A percentile compares a stretch with the other conserved stretches of the same genome.
These are phyloP conservation scores for Plemyria rubiginata DNA, from an alignment of 2,888 invertebrate species.

Conservation along the genomic window DNA sequence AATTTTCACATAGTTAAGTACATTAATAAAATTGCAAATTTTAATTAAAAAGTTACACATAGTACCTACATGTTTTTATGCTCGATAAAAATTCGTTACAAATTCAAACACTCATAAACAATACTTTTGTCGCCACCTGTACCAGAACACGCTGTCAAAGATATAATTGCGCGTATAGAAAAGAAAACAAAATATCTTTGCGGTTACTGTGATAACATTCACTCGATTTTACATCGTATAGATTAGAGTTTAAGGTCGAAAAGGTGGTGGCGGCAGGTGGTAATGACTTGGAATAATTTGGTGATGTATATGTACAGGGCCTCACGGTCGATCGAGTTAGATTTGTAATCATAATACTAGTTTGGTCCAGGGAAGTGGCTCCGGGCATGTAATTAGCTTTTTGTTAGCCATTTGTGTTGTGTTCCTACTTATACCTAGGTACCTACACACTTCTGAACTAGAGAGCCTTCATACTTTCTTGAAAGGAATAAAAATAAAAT, in stretches of 20 bases:
- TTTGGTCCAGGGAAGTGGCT: conserved; percentile 69
- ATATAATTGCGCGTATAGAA: conserved; percentile 80
- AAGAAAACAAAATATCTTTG: conserved; percentile 63
- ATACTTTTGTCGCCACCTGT: conserved; percentile 64
- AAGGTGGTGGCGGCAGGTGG: conserved; percentile 39
- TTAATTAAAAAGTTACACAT: too few relatives aligned
- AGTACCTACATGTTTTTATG: background rate
- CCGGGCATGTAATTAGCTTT: conserved; percentile 66
- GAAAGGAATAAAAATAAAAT: background rate
- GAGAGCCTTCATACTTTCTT: background rate
- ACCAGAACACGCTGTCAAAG: conserved; percentile 77
- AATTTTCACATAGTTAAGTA: background rate
- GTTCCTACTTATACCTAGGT: conserved; percentile 16
- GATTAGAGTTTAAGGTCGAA: conserved; percentile 36
- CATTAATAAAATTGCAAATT: conserved; percentile 6
- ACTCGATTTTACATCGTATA: conserved; percentile 51
- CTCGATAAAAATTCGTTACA: conserved; percentile 10
- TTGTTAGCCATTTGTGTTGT: conserved; percentile 51
- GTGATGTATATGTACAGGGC: conserved; percentile 66
- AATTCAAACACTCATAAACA: conserved; percentile 28
- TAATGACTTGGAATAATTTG: conserved; percentile 52
- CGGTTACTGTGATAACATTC: conserved; percentile 42
- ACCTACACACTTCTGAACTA: background rate
- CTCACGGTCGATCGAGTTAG: conserved; percentile 76
- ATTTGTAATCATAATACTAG: conserved; percentile 72